Base-by-base conservation (phyloP, 1,140 invertebrate genomes). In the Drosophila willistoni region DNA sequence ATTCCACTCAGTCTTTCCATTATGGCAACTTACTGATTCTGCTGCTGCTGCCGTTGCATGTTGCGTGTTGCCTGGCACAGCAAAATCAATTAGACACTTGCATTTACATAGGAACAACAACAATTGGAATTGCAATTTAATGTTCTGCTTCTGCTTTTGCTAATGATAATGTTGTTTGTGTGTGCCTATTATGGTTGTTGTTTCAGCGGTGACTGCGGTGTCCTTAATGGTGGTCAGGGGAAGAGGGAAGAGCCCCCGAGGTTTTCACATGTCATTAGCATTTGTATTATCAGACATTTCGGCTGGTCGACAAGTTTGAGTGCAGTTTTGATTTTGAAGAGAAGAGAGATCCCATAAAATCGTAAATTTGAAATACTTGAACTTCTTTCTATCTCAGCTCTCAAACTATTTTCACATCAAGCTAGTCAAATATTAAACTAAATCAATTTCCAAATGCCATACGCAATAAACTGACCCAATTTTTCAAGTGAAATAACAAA, bases 151-250 rank as follows among this genome's bases (percentile, higher is more conserved):
- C 47, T 67, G 61, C 57, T 56, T 71, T 57, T 33, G 69, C 75
- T 83, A 86, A 86, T 86, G 82, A 87, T 86, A 87, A 87, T 87
- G 79, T 87, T 86, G 75, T 86, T 86, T 82, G 36, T 79, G 83
- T 78, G 12, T 51, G 79, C 83, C 83, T 72, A 86, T 87, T 85
- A 87, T 82, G 63, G 19, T 42, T 68, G 79, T 75, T 76, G 81
- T 81, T 60, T 66, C 66, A 64, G 44, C 33, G 59, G 67, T 22
- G 33, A 34, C 41, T 56, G 71, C 25, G 42, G 12, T 12, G 12
- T 22, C 47, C 33, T 6, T 25, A 55, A 55, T 14, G 19, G 14
- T 9, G 29, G 19, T 17, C 3, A 19, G 34, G 29, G 7, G 33
- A 9, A 51, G 44, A 41, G 39, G 12, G 59, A 33, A 59, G 29